Evolutionary conservation across 2,797 vertebrate species (phyloP), one percentile per base, ranked within the genome.

Genomic region (Alosa sapidissima): DNA sequence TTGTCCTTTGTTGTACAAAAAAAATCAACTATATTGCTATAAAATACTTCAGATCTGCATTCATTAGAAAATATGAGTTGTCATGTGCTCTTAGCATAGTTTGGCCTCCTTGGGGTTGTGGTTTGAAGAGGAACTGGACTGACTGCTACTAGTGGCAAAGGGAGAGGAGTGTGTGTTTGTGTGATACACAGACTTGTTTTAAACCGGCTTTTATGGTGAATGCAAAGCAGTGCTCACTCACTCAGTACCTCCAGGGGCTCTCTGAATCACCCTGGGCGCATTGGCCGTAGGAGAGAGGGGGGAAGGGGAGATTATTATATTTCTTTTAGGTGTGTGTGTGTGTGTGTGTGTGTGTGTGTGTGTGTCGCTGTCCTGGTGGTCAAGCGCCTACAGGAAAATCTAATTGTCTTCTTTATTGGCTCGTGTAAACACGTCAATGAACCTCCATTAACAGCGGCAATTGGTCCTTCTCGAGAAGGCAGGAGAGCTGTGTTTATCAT

Each of bases 381-480:
- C 19, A 36, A 47, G 14, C 13, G 72, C 84, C 47, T 60, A 24
- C 60, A 82, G 85, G 72, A 75, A 81, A 86, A 45, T 78, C 47
- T 75, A 84, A 87, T 19, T n/a, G 82, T 82, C 58, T 81, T 62
- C 45, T 85, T 78, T 84, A 88, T 52, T 81, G 51, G 19, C 51
- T 82, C 51, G 83, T 88, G 84, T 86, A 89, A 87, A 88, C 47
- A 83, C 82, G 87, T 78, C 82, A 84, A 81, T 54, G 62, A 36
- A 41, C 49, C 41, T 84, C 78, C 81, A 81, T 90, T 85, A 87
- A 82, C 84, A 19, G 75, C 45, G 51, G 52, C 52, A 51, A 62
- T 86, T 48, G 60, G 78, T 81, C 72, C 75, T 84, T 86, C 87
- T 82, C 55, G 78, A 83, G 85, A 72, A 86, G 81, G 84, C 45